A percentile compares a stretch with the other conserved stretches of the same genome.
phyloP scores from a whole-genome alignment of 2,888 invertebrate genomes.

The Zaprionus lineosus region DNA sequence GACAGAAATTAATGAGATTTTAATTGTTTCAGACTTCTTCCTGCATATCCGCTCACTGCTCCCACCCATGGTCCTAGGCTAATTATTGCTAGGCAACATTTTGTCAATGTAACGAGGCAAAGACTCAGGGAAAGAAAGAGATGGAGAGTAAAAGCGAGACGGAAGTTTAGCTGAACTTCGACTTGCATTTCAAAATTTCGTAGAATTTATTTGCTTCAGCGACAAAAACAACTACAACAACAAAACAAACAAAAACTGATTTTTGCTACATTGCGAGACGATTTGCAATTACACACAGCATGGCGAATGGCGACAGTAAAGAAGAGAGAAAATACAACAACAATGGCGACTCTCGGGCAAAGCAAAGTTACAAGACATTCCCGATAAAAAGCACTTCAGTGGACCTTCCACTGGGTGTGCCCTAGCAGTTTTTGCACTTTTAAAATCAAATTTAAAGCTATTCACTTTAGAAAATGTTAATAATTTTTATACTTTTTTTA shows the following conservation, averaged over 20 bases:
- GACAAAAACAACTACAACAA: conserved; percentile 8
- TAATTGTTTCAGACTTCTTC: conserved; percentile 46
- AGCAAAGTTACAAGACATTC: conserved; percentile 49
- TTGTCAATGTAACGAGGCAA: conserved; percentile 16
- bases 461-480: too few species aligned
- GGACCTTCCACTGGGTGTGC: too few species aligned
- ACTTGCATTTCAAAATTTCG: conserved; percentile 25
- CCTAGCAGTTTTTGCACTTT: too few species aligned
- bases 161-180: conserved; percentile 1
- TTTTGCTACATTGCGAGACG: conserved; percentile 39
- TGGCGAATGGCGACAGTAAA: conserved; percentile 2
- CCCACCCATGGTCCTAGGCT: neutral
- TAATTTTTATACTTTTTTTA: too few species aligned
- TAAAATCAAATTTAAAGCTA: too few species aligned
- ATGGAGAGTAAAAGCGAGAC: neutral
- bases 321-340: conserved; percentile 4
- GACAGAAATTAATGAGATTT: conserved; percentile 55
- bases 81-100: conserved; percentile 25
- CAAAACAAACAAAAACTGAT: conserved; percentile 11
- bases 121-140: conserved; percentile 2
- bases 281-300: conserved; percentile 35
- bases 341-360: conserved; percentile 36
- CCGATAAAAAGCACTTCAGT: too few species aligned
- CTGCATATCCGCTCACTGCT: neutral
- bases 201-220: conserved; percentile 19